Percentiles rank a stretch among this genome's conserved stretches.
Conservation (phyloP, 2,113 vertebrate species). For the Pseudorasbora parva region DNA sequence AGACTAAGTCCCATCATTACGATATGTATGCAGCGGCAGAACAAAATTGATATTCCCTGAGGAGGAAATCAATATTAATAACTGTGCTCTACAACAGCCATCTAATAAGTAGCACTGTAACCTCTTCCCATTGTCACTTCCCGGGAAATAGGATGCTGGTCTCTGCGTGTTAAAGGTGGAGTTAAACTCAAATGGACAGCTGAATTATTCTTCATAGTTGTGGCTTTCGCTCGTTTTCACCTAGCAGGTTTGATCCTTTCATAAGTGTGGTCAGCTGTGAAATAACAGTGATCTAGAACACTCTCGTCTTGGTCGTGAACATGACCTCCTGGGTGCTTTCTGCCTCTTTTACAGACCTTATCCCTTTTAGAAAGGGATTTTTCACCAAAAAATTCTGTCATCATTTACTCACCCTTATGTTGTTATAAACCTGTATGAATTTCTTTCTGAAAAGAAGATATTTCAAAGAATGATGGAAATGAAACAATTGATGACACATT, state of each 20-base stretch:
- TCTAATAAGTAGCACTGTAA: conserved; percentile 65
- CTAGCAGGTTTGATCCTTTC: conserved; percentile 2
- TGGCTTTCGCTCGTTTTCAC: conserved; percentile 5
- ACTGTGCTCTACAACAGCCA: conserved; percentile 67
- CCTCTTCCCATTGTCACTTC: conserved; percentile 30
- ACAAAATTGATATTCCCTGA: conserved; percentile 76
- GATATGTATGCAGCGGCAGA: conserved; percentile 62
- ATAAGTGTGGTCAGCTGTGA: conserved; percentile 11
- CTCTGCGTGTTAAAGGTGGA: conserved; percentile 19
- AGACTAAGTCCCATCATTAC: conserved; percentile 64
- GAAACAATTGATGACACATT: too few species aligned
- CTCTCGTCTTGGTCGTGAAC: conserved; percentile 23
- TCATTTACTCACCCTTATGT: too few species aligned
- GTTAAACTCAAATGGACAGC: conserved; percentile 39
- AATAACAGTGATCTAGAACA: background rate
- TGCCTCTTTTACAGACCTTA: background rate
- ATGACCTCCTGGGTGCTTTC: background rate
- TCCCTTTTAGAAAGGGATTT: too few species aligned
- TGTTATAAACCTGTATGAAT: too few species aligned
- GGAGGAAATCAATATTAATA: conserved; percentile 81
- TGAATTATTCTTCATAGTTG: conserved; percentile 17
- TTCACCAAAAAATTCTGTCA: too few species aligned
- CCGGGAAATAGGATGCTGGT: conserved; percentile 13
- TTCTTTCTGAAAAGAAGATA: too few species aligned
- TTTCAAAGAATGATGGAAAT: too few species aligned